phyloP scores from a whole-genome alignment of 2,888 invertebrate genomes.

The Drosophila falleni region DNA sequence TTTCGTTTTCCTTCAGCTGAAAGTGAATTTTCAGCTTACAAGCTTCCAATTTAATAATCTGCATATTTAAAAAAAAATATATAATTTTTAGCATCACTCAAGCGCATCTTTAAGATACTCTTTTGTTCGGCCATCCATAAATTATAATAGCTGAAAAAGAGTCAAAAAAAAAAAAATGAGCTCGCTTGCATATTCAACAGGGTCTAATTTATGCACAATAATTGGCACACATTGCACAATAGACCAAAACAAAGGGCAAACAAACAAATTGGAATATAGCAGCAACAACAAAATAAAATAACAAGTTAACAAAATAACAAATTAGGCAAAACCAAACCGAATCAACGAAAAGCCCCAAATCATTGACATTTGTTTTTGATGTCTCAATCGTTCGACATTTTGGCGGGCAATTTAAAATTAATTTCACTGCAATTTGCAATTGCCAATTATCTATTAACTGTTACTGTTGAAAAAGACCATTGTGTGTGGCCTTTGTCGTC shows the following conservation, averaged over 20 bases:
- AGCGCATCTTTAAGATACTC: conserved; percentile 46
- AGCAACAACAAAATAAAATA: conserved; percentile 22
- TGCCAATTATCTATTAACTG: conserved; percentile 61
- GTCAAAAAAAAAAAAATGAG: conserved; percentile 1
- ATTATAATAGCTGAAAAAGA: conserved; percentile 46
- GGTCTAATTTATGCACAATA: conserved; percentile 72
- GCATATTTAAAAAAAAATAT: not conserved
- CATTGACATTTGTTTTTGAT: conserved; percentile 73
- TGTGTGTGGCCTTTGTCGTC: conserved; percentile 68
- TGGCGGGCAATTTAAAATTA: conserved; percentile 78
- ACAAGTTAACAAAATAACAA: conserved; percentile 27
- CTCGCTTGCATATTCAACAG: conserved; percentile 66
- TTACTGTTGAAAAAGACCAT: conserved; percentile 25
- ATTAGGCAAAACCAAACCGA: conserved; percentile 26
- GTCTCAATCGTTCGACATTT: conserved; percentile 76
- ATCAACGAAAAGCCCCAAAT: conserved; percentile 51
- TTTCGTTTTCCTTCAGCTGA: conserved; percentile 12
- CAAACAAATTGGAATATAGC: not conserved
- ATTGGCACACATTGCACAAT: conserved; percentile 77
- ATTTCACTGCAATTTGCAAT: conserved; percentile 74
- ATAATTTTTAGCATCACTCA: conserved; percentile 25
- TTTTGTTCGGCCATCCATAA: conserved; percentile 40
- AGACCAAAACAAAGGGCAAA: conserved; percentile 39
- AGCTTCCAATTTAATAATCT: conserved; percentile 3
- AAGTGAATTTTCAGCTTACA: conserved; percentile 5